A percentile compares a stretch with the other conserved stretches of the same genome.
phyloP scores from a whole-genome alignment of 30 jellyfish, hydroid and myxozoan genomes.

The Aurelia sp. region DNA sequence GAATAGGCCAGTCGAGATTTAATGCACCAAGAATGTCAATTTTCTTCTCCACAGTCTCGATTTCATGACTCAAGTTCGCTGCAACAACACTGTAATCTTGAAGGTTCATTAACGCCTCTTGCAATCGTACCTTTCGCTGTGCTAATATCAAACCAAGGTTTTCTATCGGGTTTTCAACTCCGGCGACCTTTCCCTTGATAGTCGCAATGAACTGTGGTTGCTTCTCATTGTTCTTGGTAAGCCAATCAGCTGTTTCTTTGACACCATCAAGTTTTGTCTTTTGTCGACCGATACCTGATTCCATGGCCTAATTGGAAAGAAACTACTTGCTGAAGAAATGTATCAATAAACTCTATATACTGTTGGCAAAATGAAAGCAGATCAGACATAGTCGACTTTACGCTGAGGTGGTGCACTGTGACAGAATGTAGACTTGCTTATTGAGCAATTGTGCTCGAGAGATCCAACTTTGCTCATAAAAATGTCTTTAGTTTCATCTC shows the following conservation, averaged over 20 bases:
- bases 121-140: conserved; percentile 72
- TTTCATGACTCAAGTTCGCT: conserved; percentile 63
- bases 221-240: conserved; percentile 74
- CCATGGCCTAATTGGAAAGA: conserved; percentile 43
- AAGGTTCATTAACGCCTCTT: conserved; percentile 62
- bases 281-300: conserved; percentile 71
- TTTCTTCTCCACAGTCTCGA: conserved; percentile 38
- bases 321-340: too few species aligned
- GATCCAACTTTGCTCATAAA: too few species aligned
- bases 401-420: too few species aligned
- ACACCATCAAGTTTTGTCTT: conserved; percentile 67
- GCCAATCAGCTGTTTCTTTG: conserved; percentile 84
- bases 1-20: conserved; percentile 77
- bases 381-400: too few species aligned
- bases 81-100: conserved; percentile 80
- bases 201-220: conserved; percentile 89
- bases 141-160: conserved; percentile 64
- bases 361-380: too few species aligned
- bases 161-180: conserved; percentile 77
- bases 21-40: conserved; percentile 59
- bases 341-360: too few species aligned
- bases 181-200: conserved; percentile 66
- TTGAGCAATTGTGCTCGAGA: too few species aligned
- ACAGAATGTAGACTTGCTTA: too few species aligned
- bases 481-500: too few species aligned